These are phyloP conservation scores for Uloborus plumipes DNA, from an alignment of 2,888 invertebrate species.

Conservation along the genomic window DNA sequence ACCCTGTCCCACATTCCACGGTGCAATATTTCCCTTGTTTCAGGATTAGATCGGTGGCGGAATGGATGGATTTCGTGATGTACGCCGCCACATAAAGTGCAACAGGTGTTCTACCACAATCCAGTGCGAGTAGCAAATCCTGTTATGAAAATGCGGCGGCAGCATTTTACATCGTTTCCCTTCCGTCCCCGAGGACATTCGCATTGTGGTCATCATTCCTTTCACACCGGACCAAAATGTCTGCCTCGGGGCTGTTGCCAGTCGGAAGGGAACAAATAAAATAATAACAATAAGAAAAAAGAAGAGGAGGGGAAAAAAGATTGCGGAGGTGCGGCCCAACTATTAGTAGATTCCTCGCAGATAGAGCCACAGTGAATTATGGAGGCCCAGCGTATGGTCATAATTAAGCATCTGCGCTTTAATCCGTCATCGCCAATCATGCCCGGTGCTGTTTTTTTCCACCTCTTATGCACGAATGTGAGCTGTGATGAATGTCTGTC, in stretches of 20 bases:
- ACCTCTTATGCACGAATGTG: too few relatives aligned
- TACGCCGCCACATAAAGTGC: background rate
- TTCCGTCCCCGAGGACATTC: slow-evolving; percentile 9
- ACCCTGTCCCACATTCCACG: too few relatives aligned
- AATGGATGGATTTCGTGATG: too few relatives aligned
- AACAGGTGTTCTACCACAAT: slow-evolving; percentile 21
- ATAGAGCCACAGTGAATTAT: slow-evolving; percentile 56
- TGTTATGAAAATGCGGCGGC: slow-evolving; percentile 53
- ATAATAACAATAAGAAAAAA: slow-evolving; percentile 3
- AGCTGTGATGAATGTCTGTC: too few relatives aligned
- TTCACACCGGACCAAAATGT: slow-evolving; percentile 14
- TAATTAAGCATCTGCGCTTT: slow-evolving; percentile 18
- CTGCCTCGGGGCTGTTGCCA: slow-evolving; percentile 14
- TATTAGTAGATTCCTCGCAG: slow-evolving; percentile 49
- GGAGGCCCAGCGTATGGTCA: slow-evolving; percentile 15
- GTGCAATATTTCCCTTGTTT: too few relatives aligned
- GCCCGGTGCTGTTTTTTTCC: too few relatives aligned
- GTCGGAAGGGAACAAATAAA: too few relatives aligned
- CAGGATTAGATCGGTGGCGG: too few relatives aligned
- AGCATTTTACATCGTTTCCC: slow-evolving; percentile 18
- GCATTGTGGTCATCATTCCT: slow-evolving; percentile 43
- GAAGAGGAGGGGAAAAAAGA: background rate
- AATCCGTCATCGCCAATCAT: background rate
- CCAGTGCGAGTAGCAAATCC: slow-evolving; percentile 33
- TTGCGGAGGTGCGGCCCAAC: slow-evolving; percentile 37